A percentile compares a stretch with the other conserved stretches of the same genome.
These are phyloP conservation scores for Erynnis tages DNA, from an alignment of 2,888 invertebrate genomes.

Conservation along the genomic window DNA sequence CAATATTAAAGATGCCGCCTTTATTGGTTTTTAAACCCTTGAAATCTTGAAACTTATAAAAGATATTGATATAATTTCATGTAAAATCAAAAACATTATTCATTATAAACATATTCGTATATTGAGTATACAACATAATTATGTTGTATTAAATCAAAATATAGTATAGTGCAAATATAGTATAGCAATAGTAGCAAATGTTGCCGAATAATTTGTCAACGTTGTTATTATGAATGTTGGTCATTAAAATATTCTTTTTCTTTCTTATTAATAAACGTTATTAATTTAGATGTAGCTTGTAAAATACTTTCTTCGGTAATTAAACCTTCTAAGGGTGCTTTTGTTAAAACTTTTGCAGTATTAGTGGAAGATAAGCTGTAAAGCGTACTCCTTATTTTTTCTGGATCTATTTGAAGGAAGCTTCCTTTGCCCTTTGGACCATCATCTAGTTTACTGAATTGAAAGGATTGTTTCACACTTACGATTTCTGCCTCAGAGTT, in stretches of 20 bases:
- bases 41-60: too few relatives aligned
- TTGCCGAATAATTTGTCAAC: not conserved
- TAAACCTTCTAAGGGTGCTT: not conserved
- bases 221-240: not conserved
- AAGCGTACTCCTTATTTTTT: slow-evolving; percentile 1
- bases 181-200: too few relatives aligned
- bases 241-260: slow-evolving; percentile 47
- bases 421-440: slow-evolving; percentile 34
- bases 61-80: too few relatives aligned
- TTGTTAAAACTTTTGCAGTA: not conserved
- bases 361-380: slow-evolving; percentile 8
- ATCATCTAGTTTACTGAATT: slow-evolving; percentile 37
- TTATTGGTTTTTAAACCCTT: too few relatives aligned
- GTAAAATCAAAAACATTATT: too few relatives aligned
- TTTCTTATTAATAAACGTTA: slow-evolving; percentile 53
- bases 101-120: too few relatives aligned
- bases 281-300: slow-evolving; percentile 48
- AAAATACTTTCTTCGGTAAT: slow-evolving; percentile 35
- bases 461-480: slow-evolving; percentile 33
- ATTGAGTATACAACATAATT: too few relatives aligned
- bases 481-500: slow-evolving; percentile 22
- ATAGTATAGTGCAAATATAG: too few relatives aligned
- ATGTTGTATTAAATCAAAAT: too few relatives aligned
- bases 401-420: slow-evolving; percentile 6
- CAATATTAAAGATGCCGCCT: too few relatives aligned